phyloP scores from a whole-genome alignment of 2,888 invertebrate species.

The Andrena haemorrhoa region DNA sequence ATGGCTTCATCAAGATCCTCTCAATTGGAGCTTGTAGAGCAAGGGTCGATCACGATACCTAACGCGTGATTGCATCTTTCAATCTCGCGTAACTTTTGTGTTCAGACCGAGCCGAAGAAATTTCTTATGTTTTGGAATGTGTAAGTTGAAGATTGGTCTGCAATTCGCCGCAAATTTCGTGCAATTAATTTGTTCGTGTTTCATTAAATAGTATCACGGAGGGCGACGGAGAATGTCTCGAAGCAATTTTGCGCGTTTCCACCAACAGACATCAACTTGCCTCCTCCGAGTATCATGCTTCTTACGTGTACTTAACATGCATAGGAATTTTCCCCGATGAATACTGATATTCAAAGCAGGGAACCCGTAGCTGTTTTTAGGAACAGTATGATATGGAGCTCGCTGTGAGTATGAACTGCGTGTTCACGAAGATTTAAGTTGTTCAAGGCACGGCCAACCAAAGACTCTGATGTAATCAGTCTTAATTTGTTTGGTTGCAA shows the following conservation, averaged over 20 bases:
- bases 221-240: background rate
- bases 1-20: background rate
- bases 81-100: too few species aligned
- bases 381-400: background rate
- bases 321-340: conserved; percentile 45
- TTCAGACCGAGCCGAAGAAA: too few species aligned
- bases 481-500: conserved; percentile 6
- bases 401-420: background rate
- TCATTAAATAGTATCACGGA: background rate
- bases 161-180: too few species aligned
- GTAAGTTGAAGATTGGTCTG: too few species aligned
- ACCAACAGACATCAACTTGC: background rate
- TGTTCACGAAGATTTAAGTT: conserved; percentile 34
- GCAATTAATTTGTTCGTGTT: too few species aligned
- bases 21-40: background rate
- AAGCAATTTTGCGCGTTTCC: conserved; percentile 8
- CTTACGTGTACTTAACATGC: conserved; percentile 46
- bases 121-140: too few species aligned
- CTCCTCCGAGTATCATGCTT: background rate
- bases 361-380: background rate
- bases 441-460: conserved; percentile 10
- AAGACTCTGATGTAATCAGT: conserved; percentile 26
- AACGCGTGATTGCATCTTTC: too few species aligned
- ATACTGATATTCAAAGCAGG: conserved; percentile 35
- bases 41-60: background rate